Evolutionary conservation across 2,113 vertebrate species (phyloP).

Genomic region (Esox niger): DNA sequence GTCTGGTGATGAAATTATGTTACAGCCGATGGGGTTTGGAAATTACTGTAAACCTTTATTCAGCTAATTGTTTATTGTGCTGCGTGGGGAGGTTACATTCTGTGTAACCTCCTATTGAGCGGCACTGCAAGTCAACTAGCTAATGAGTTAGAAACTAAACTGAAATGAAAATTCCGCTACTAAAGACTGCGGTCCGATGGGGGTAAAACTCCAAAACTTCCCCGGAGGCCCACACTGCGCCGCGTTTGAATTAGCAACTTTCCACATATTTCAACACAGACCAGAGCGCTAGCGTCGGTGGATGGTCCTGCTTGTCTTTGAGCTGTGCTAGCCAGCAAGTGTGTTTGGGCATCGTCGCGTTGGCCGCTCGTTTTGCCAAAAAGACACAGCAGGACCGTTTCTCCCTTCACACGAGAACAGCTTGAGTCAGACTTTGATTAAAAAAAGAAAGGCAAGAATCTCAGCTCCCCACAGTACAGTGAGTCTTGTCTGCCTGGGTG

Average conservation of each 20-base stretch:
- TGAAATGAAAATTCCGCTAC: constrained; percentile 5
- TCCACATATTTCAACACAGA: background rate
- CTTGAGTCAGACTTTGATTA: constrained; percentile 72
- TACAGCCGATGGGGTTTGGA: background rate
- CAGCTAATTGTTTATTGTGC: constrained; percentile 43
- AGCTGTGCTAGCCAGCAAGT: background rate
- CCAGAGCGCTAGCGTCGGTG: background rate
- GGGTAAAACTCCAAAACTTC: constrained; percentile 1
- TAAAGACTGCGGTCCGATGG: background rate
- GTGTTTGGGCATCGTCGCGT: constrained; percentile 3
- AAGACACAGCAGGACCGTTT: constrained; percentile 65
- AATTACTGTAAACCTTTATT: constrained; percentile 8
- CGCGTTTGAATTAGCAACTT: constrained; percentile 58
- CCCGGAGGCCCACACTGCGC: constrained; percentile 43
- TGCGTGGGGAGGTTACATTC: constrained; percentile 36
- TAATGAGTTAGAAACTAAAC: constrained; percentile 56
- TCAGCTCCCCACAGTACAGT: too few species aligned
- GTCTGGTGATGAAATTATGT: constrained; percentile 17
- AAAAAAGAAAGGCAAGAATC: constrained; percentile 37
- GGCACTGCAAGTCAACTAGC: constrained; percentile 39
- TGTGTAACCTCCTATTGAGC: constrained; percentile 4
- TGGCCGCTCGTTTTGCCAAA: constrained; percentile 40
- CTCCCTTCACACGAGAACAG: constrained; percentile 61
- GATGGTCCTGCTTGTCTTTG: background rate
- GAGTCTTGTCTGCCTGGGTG: background rate